Percentiles rank a stretch among this genome's conserved stretches.
Conservation (phyloP, 2,797 vertebrate species). For the Coregonus sp. region DNA sequence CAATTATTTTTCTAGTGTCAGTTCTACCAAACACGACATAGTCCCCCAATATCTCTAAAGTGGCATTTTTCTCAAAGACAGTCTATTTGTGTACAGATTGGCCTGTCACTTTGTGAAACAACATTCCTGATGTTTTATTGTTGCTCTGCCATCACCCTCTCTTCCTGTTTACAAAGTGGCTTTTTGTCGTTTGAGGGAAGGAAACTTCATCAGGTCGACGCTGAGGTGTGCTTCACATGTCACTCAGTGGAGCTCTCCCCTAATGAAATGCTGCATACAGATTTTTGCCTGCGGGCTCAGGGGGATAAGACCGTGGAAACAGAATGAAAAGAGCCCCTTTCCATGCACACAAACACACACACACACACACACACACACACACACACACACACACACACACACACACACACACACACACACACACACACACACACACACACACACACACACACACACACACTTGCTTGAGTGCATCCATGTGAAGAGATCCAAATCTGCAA, state of each 20-base stretch:
- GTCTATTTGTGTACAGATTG: constrained; percentile 94
- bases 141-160: constrained; percentile 82
- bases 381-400: constrained; percentile 15
- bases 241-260: constrained; percentile 93
- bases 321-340: constrained; percentile 93
- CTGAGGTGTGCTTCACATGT: constrained; percentile 96
- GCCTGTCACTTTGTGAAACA: constrained; percentile 91
- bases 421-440: too few species aligned
- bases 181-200: constrained; percentile 97
- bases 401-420: background rate
- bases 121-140: constrained; percentile 86
- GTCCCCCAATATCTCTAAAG: constrained; percentile 86
- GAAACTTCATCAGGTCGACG: constrained; percentile 99
- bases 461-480: constrained; percentile 92
- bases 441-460: constrained; percentile 15
- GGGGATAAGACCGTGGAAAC: constrained; percentile 96
- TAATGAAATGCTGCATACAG: constrained; percentile 98
- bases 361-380: constrained; percentile 23
- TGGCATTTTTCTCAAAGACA: constrained; percentile 84
- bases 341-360: constrained; percentile 49
- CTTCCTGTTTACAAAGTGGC: constrained; percentile 84
- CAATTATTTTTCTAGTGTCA: constrained; percentile 85
- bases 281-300: constrained; percentile 92
- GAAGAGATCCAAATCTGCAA: constrained; percentile 99
- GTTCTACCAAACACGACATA: constrained; percentile 86